Base-by-base conservation (phyloP, 2,888 invertebrate species). In the Tyria jacobaeae region DNA sequence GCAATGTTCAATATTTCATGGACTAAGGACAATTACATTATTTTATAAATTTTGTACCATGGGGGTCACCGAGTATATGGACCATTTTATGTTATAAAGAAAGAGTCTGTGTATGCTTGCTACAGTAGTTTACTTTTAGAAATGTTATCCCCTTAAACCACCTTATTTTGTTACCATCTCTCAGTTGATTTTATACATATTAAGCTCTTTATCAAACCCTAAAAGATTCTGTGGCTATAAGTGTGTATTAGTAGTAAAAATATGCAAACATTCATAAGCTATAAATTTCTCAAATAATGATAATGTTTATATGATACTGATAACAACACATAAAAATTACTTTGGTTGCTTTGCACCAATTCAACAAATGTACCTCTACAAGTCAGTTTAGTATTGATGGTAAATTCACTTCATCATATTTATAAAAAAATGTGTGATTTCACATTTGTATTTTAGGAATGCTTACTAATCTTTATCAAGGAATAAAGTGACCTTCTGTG, bases 1-100 rank as follows among this genome's bases (percentile, higher is more conserved):
- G 53, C 61, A 44, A 54, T 56, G 51, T 57, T 14, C 21, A 27
- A 55, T 21, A 44, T 44, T 44, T 44, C 12, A 21, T 44, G 64
- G 44, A 53, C 7, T 41, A 31, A 53, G 47, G 34, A 48, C n/a
- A 24, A 48, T 14, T 34, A 21, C 21, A 21, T 31, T 14, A 15
- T 51, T 31, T 31, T 31, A 31, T 7, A 31, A 31, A 6, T 31
- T 31, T 31, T 4, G 15, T 15, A 15, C 10, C 10, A 21, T 21
- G 17, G 21, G 21, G 41, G 41, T 10, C 10, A 41, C 17, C 17
- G 21, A 44, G 12, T 12, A 3, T 44, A 12, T 21, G 21, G 4
- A 1, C 12, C 21, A 44, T 12, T 21, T 10, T 9, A 14, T 44
- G 21, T 21, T 10, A 44, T 21, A 17, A 0, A 44, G 2, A 15